Evolutionary conservation across 2,113 vertebrate genomes (phyloP).

Genomic region (Pseudopodoces humilis): DNA sequence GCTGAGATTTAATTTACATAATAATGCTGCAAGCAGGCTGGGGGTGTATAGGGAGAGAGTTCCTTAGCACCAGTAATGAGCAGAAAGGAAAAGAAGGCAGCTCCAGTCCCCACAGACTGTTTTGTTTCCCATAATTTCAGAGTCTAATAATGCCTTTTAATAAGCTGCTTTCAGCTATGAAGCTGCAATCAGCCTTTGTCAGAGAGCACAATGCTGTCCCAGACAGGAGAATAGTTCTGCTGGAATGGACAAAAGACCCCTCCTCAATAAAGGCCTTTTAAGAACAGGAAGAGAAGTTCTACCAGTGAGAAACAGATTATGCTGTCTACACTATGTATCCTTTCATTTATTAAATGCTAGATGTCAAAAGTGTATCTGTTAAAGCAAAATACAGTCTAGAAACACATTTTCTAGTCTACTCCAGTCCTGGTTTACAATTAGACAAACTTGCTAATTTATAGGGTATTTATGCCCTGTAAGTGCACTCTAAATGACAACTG

Average conservation of each 20-base stretch:
- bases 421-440: not conserved
- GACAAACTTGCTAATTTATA: not conserved
- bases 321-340: not conserved
- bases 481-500: not conserved
- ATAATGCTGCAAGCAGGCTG: constrained; percentile 43
- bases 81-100: constrained; percentile 7
- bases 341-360: not conserved
- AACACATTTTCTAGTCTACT: not conserved
- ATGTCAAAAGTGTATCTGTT: not conserved
- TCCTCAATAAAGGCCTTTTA: not conserved
- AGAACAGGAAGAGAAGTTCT: not conserved
- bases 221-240: not conserved
- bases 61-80: constrained; percentile 55
- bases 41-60: not conserved
- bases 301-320: not conserved
- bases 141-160: constrained; percentile 29
- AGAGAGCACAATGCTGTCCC: constrained; percentile 2
- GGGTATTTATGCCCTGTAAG: not conserved
- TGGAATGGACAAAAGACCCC: not conserved
- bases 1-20: constrained; percentile 58
- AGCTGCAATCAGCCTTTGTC: constrained; percentile 43
- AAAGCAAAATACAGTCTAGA: not conserved
- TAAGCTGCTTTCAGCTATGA: constrained; percentile 19
- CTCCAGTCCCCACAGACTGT: constrained; percentile 17
- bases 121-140: constrained; percentile 64